phyloP scores from a whole-genome alignment of 1,140 invertebrate genomes.

The Micrasema minimum region DNA sequence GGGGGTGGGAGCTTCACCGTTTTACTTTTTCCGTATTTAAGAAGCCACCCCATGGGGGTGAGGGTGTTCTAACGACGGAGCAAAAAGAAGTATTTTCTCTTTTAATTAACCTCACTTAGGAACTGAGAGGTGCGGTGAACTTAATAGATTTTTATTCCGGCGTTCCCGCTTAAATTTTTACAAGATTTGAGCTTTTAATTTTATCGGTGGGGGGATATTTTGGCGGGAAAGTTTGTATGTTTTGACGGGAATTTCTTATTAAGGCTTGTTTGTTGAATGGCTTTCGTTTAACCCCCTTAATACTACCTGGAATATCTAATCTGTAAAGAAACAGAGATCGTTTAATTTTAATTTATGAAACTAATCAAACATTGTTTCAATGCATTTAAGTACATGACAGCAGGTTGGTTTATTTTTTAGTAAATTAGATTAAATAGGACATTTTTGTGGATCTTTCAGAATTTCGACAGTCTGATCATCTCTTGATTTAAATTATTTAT shows the following conservation, averaged over 20 bases:
- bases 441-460: no score
- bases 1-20: not conserved
- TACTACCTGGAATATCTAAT: no score
- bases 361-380: no score
- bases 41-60: not conserved
- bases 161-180: constrained; percentile 46
- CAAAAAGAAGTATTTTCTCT: constrained; percentile 54
- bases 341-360: no score
- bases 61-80: constrained; percentile 44
- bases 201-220: constrained; percentile 37
- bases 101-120: constrained; percentile 55
- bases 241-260: constrained; percentile 20
- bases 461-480: no score
- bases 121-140: constrained; percentile 49
- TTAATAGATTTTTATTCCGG: constrained; percentile 55
- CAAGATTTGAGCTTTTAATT: constrained; percentile 52
- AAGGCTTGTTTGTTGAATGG: no score
- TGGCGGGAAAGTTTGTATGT: constrained; percentile 36
- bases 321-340: no score
- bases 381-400: no score
- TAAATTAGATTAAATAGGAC: no score
- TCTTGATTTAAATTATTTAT: no score
- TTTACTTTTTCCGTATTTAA: not conserved
- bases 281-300: no score
- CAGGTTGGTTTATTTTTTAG: no score